Percentiles rank a stretch among this genome's conserved stretches.
Evolutionary conservation across 2,888 invertebrate species (phyloP).

Genomic region (Caenorhabditis wallacei): DNA sequence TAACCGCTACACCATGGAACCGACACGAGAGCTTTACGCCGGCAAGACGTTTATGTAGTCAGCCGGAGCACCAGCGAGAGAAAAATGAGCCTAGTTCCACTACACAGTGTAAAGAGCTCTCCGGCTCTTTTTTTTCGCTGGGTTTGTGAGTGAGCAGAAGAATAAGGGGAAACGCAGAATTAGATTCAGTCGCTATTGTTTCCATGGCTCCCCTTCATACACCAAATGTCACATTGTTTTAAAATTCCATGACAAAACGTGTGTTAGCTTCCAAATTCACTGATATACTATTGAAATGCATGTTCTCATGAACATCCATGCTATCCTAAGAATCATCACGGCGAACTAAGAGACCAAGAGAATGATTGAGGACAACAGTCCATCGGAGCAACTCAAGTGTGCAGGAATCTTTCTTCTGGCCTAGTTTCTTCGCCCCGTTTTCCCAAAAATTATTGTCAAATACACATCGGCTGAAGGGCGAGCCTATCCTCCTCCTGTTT

Average conservation of each 20-base stretch:
- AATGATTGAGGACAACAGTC: slow-evolving; percentile 46
- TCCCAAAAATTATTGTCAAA: slow-evolving; percentile 64
- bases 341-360: not conserved
- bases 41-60: not conserved
- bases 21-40: slow-evolving; percentile 14
- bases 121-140: too few relatives aligned
- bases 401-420: slow-evolving; percentile 25
- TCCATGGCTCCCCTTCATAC: too few relatives aligned
- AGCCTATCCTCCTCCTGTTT: slow-evolving; percentile 59
- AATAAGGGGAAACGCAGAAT: too few relatives aligned
- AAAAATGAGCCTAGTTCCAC: too few relatives aligned
- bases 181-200: too few relatives aligned
- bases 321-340: not conserved
- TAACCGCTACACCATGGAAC: slow-evolving; percentile 78
- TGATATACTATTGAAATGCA: slow-evolving; percentile 20
- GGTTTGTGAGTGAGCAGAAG: too few relatives aligned
- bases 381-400: slow-evolving; percentile 55
- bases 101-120: too few relatives aligned
- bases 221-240: too few relatives aligned
- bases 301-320: slow-evolving; percentile 30
- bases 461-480: slow-evolving; percentile 44
- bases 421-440: too few relatives aligned
- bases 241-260: not conserved
- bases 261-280: slow-evolving; percentile 11
- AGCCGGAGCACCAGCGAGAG: not conserved